These are phyloP conservation scores for Otocyon megalotis DNA, from an alignment of 2,113 vertebrate genomes.

Conservation along the genomic window DNA sequence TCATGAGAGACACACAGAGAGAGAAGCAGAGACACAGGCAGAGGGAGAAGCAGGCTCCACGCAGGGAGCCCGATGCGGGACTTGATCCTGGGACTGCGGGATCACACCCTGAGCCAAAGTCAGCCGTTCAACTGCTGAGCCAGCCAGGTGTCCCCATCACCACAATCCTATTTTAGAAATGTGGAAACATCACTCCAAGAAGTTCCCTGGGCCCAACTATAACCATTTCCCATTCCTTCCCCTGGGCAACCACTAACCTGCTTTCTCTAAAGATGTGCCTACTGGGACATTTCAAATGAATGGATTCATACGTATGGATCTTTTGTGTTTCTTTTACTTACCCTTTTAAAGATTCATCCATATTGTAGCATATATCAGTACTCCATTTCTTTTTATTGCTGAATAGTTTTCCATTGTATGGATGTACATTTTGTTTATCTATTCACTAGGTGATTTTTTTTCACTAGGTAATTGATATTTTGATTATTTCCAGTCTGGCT, in stretches of 20 bases:
- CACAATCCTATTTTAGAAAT: slow-evolving; percentile 24
- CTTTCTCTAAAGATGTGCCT: not conserved
- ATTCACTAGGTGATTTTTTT: not conserved
- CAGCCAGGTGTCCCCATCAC: not conserved
- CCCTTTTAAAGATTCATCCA: not conserved
- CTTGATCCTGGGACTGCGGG: no score
- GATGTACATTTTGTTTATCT: not conserved
- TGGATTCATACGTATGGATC: not conserved
- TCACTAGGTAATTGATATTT: not conserved
- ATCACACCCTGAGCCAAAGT: no score
- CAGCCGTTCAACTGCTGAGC: no score
- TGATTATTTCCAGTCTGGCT: not conserved
- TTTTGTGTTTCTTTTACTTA: not conserved
- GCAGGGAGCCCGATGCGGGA: no score
- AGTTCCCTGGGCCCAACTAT: not conserved
- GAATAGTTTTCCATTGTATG: not conserved
- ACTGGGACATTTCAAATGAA: not conserved
- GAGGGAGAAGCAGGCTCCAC: no score
- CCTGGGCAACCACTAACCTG: not conserved
- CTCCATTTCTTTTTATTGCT: not conserved
- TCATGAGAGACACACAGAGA: no score
- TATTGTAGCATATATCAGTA: not conserved
- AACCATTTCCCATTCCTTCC: not conserved
- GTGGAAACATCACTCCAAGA: not conserved
- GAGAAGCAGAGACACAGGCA: no score